Evolutionary conservation across 2,113 vertebrate species (phyloP).

Genomic region (Eublepharis macularius): DNA sequence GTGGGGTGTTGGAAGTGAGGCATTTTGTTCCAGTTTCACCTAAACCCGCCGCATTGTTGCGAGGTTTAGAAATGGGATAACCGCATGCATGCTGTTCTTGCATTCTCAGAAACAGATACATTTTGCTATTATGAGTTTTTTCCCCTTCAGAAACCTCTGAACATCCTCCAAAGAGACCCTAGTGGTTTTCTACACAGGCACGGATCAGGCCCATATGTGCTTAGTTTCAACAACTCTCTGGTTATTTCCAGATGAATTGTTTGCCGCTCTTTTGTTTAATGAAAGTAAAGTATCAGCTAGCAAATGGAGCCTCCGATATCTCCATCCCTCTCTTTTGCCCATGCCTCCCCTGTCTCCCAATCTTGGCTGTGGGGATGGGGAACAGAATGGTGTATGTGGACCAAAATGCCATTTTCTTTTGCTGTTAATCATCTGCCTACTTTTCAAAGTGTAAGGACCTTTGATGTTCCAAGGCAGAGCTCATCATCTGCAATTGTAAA

Average conservation of each 20-base stretch:
- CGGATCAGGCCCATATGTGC: too few species aligned
- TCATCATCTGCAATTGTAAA: neutral
- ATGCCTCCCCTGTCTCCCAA: neutral
- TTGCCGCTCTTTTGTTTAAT: too few species aligned
- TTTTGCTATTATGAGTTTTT: too few species aligned
- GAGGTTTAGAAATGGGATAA: neutral
- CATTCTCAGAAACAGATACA: neutral
- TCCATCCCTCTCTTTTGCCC: constrained; percentile 10
- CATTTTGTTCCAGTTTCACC: too few species aligned
- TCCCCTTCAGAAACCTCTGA: too few species aligned
- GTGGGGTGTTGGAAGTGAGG: too few species aligned
- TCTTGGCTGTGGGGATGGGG: neutral
- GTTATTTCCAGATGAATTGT: too few species aligned
- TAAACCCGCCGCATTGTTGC: too few species aligned
- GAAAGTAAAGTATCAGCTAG: neutral
- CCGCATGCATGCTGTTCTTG: neutral
- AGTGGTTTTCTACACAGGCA: too few species aligned
- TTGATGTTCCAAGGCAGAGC: constrained; percentile 16
- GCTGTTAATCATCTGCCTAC: constrained; percentile 4
- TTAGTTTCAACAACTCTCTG: too few species aligned
- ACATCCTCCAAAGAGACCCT: too few species aligned
- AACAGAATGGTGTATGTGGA: neutral
- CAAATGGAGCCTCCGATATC: neutral
- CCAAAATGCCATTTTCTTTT: constrained; percentile 18
- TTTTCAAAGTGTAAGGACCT: constrained; percentile 10